Percentiles rank a stretch among this genome's conserved stretches.
Conservation (phyloP, 2,888 invertebrate species). For the Orchestes rusci region DNA sequence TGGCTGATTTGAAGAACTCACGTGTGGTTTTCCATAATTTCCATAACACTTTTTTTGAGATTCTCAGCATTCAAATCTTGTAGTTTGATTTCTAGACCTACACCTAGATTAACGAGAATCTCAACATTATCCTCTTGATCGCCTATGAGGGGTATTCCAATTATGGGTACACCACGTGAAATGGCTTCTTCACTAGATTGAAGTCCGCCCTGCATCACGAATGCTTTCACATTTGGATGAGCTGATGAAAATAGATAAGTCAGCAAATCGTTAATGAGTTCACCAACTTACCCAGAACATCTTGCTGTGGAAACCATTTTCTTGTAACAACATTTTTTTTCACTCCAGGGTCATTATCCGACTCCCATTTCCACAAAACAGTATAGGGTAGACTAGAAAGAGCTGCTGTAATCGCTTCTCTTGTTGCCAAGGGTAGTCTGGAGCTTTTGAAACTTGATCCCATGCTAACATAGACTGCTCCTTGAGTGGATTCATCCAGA, state of each 20-base stretch:
- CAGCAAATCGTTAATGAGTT: not conserved
- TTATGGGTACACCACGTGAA: constrained; percentile 29
- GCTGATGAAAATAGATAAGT: constrained; percentile 19
- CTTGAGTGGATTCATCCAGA: constrained; percentile 18
- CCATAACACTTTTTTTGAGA: not conserved
- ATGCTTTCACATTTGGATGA: constrained; percentile 33
- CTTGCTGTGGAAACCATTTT: constrained; percentile 46
- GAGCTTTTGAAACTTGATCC: constrained; percentile 41
- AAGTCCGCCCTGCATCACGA: constrained; percentile 33
- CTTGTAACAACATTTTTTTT: constrained; percentile 40
- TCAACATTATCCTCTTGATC: constrained; percentile 33
- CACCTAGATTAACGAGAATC: constrained; percentile 26
- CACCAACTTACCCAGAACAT: constrained; percentile 38
- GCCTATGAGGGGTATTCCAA: constrained; percentile 33
- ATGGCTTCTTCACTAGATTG: constrained; percentile 35
- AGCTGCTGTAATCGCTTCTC: constrained; percentile 36
- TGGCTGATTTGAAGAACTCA: too few relatives aligned
- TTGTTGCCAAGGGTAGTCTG: constrained; percentile 35
- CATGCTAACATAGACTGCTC: constrained; percentile 41
- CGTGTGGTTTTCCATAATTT: not conserved
- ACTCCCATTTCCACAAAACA: constrained; percentile 45
- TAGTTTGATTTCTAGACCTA: too few relatives aligned
- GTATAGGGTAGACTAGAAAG: constrained; percentile 41
- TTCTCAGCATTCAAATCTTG: not conserved
- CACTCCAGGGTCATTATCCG: constrained; percentile 36